Base-by-base conservation (phyloP, 2,113 vertebrate genomes). In the Amphilophus citrinellus region DNA sequence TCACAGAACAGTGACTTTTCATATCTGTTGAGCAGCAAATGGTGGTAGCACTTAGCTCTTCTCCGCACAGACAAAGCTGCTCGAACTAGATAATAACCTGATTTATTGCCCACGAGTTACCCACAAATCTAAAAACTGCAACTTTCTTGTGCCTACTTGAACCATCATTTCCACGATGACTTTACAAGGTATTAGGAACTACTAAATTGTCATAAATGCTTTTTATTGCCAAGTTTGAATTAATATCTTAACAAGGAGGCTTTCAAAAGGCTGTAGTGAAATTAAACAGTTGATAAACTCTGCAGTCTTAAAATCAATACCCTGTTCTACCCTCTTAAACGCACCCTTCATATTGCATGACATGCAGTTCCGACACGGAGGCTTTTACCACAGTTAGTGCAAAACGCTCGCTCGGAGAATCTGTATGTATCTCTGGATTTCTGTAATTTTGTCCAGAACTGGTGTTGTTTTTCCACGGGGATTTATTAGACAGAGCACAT, bases 271-370 rank as follows among this genome's bases (percentile, higher is more conserved):
- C 58, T 61, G 75, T 30, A 27, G 81, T 89, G 88, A 84, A 89
- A 92, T 94, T 89, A 93, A 93, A 92, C 86, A 68, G 84, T 80
- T 87, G 82, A 89, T 90, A 84, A 91, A 92, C 78, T 81, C 84
- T 80, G 62, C 78, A 66, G 78, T 62, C 66, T 68, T 85, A 24
- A 73, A 87, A 91, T 93, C 90, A 85, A 93, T 92, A 83, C 6
- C 14, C 18, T 62, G 53, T 79, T 76, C 80, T 80, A 82, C 82
- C 18, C 14, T 79, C 37, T 79, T 77, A 58, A 71, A 83, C 66
- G 65, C 71, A 62, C 13, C 60, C 13, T 37, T 24, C 81, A 77
- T 37, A 78, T 76, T 80, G 78, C 61, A 81, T 77, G 47, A 59
- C 9, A 35, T 24, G 37, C 63, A 78, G 57, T 84, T 71, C 78